Evolutionary conservation across 1,140 invertebrate genomes (phyloP).

Genomic region (Drosophila hydei): DNA sequence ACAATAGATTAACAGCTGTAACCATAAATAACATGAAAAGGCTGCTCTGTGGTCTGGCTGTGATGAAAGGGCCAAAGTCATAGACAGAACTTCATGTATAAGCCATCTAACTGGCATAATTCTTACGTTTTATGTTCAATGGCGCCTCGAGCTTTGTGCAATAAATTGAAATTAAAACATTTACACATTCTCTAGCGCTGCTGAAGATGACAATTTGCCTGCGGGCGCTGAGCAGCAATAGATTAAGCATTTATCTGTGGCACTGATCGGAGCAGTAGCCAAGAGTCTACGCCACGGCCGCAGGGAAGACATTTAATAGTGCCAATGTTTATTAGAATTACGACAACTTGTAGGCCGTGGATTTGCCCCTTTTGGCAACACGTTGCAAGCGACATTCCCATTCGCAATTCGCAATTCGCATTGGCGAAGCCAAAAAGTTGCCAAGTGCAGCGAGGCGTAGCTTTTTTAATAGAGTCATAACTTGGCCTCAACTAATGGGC

Average conservation of each 20-base stretch:
- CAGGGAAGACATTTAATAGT: conserved; percentile 49
- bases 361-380: conserved; percentile 45
- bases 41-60: no score
- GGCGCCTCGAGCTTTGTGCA: not conserved
- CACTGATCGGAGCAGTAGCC: conserved; percentile 23
- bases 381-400: conserved; percentile 30
- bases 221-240: conserved; percentile 11
- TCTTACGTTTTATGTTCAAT: not conserved
- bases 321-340: conserved; percentile 52
- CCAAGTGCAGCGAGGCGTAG: conserved; percentile 75
- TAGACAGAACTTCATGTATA: no score
- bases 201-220: conserved; percentile 15
- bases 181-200: conserved; percentile 36
- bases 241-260: conserved; percentile 41
- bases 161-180: conserved; percentile 66
- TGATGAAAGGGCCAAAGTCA: no score
- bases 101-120: not conserved
- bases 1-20: conserved; percentile 31
- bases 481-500: conserved; percentile 76
- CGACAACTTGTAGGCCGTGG: conserved; percentile 12
- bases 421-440: conserved; percentile 38
- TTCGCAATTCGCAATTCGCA: conserved; percentile 1
- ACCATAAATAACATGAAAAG: conserved; percentile 19
- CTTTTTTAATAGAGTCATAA: conserved; percentile 81
- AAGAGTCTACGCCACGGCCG: conserved; percentile 29